These are phyloP conservation scores for Troides helena DNA, from an alignment of 2,888 invertebrate species.

Conservation along the genomic window DNA sequence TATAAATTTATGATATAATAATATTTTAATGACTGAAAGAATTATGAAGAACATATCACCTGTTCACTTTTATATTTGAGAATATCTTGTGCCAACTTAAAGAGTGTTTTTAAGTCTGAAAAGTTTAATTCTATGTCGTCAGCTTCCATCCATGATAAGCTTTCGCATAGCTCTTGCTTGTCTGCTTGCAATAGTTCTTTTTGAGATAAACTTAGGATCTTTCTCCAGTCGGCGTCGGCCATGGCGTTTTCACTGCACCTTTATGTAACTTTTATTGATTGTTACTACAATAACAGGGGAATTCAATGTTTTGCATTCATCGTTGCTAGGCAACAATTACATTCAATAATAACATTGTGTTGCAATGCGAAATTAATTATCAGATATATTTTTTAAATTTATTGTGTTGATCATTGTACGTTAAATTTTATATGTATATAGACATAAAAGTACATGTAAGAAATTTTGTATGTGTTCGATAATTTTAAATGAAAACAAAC, in stretches of 20 bases:
- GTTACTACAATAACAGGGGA: not conserved
- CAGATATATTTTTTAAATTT: not conserved
- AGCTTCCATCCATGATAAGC: slow-evolving; percentile 81
- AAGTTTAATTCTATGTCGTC: slow-evolving; percentile 80
- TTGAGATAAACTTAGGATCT: slow-evolving; percentile 77
- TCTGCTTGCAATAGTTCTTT: slow-evolving; percentile 79
- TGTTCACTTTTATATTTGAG: slow-evolving; percentile 85
- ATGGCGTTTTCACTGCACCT: slow-evolving; percentile 36
- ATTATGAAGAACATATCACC: slow-evolving; percentile 54
- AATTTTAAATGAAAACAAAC: no score
- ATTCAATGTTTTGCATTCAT: slow-evolving; percentile 23
- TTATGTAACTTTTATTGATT: not conserved
- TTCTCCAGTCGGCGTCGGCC: slow-evolving; percentile 80
- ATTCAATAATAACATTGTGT: not conserved
- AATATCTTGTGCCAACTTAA: slow-evolving; percentile 83
- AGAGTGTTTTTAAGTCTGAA: slow-evolving; percentile 77
- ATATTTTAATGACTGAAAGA: not conserved
- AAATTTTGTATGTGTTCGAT: no score
- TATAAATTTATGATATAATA: no score
- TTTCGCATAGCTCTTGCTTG: slow-evolving; percentile 83
- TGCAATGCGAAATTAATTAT: not conserved
- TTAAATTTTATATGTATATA: no score
- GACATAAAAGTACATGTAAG: no score
- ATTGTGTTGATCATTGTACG: no score
- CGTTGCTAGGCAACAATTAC: slow-evolving; percentile 56